A percentile compares a stretch with the other conserved stretches of the same genome.
Evolutionary conservation across 2,888 invertebrate genomes (phyloP).

Genomic region (Griposia aprilina): DNA sequence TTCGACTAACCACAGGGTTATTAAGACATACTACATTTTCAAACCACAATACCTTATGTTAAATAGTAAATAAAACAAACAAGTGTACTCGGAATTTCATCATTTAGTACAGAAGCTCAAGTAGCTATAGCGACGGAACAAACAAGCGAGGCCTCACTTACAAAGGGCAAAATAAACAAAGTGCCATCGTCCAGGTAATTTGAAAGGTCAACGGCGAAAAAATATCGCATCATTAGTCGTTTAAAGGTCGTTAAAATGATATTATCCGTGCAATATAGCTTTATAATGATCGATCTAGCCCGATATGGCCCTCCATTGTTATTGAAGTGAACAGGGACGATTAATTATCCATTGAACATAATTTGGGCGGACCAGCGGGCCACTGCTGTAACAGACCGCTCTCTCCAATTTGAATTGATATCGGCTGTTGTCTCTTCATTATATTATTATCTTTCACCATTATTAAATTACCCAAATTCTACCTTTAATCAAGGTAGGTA

Average conservation of each 20-base stretch:
- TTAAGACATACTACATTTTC: background rate
- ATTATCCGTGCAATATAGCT: constrained; percentile 72
- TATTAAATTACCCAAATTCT: constrained; percentile 41
- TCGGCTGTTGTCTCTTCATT: constrained; percentile 73
- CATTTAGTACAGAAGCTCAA: constrained; percentile 30
- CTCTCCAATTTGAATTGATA: constrained; percentile 79
- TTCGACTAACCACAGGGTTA: background rate
- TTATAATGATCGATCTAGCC: constrained; percentile 80
- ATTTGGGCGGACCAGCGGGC: constrained; percentile 86
- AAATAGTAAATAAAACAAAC: constrained; percentile 28
- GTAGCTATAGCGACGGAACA: constrained; percentile 34
- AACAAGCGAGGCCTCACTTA: constrained; percentile 47
- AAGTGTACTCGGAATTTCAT: constrained; percentile 3
- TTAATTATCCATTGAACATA: constrained; percentile 90
- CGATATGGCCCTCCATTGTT: constrained; percentile 83
- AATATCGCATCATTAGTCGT: constrained; percentile 64
- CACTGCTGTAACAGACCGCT: constrained; percentile 80
- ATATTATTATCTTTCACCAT: constrained; percentile 49
- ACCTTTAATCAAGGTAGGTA: constrained; percentile 3
- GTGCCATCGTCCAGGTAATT: constrained; percentile 58
- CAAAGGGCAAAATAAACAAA: constrained; percentile 61
- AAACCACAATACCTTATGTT: background rate
- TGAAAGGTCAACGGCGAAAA: constrained; percentile 61
- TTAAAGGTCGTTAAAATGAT: constrained; percentile 67
- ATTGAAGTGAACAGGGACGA: constrained; percentile 85